Evolutionary conservation across 2,888 invertebrate species (phyloP), one percentile per base, ranked within the genome.

Genomic region (Caenorhabditis imperialis): DNA sequence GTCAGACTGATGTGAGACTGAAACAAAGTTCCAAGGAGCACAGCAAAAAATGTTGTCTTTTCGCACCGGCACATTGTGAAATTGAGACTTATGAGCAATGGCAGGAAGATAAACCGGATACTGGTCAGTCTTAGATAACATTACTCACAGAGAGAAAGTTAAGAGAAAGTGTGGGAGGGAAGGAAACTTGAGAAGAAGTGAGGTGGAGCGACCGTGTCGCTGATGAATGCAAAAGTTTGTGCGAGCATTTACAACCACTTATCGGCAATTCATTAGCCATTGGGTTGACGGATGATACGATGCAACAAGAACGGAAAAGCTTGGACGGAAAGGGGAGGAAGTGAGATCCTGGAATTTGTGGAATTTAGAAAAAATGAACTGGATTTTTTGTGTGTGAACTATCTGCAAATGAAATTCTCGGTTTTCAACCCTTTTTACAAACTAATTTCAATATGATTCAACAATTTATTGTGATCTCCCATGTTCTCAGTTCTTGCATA

Each of bases 241-340:
- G 44, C 20, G 61, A 61, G 61, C 61, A 61, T 61, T 61, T 61
- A 61, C 61, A 48, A 61, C 61, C 61, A 61, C 61, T 61, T 61
- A 61, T 7, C 61, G 60, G 22, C 38, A 61, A 48, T n/a, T 60
- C 60, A 60, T 60, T 50, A 40, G 50, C 42, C 23, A 44, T 33
- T 33, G 50, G 51, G 50, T 61, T 33, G 50, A 40, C 61, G 42
- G 33, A 33, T 38, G 42, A 61, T 51, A 27, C 51, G 16, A 25
- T 44, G 42, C 50, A 18, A n/a, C 38, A n/a, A n/a, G 12, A 4
- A 38, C 4, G 38, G 20, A 16, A 20, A 40, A 20, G 18, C 16
- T 47, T 38, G 18, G 22, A 1, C 20, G 44, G 22, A 44, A 8
- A 10, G 6, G n/a, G n/a, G n/a, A n/a, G n/a, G n/a, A n/a, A n/a